Percentiles rank a stretch among this genome's conserved stretches.
Conservation (phyloP, 2,797 vertebrate genomes). For the Bucorvus abyssinicus region DNA sequence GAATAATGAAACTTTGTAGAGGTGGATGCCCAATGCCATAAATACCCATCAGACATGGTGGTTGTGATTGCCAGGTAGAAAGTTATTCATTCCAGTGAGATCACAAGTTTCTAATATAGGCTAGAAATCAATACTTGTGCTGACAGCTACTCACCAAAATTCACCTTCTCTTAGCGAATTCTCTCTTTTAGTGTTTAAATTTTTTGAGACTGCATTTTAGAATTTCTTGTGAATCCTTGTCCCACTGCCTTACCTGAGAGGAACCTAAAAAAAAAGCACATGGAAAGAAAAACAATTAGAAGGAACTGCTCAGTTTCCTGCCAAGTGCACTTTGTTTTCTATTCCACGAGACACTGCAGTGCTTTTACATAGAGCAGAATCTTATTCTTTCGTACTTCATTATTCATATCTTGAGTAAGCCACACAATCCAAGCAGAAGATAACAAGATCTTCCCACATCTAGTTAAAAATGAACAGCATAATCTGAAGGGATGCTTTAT, state of each 20-base stretch:
- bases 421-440: not conserved
- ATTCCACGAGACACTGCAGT: not conserved
- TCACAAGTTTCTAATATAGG: not conserved
- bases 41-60: accelerated
- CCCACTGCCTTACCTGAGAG: not conserved
- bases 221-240: not conserved
- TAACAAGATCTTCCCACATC: not conserved
- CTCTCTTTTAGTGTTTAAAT: not conserved
- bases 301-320: not conserved
- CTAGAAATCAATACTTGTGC: not conserved
- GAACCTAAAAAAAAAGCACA: not conserved
- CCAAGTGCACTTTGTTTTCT: not conserved
- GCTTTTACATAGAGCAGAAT: not conserved
- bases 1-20: not conserved
- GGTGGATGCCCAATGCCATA: not conserved
- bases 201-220: not conserved
- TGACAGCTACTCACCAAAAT: not conserved
- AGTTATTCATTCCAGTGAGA: not conserved
- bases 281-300: not conserved
- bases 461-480: not conserved
- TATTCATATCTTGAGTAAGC: not conserved
- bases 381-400: not conserved
- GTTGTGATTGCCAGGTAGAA: not conserved
- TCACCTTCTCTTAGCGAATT: not conserved
- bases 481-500: not conserved